phyloP scores from a whole-genome alignment of 53 echinoderm and acorn worm genomes.

The Holothuria scabra region DNA sequence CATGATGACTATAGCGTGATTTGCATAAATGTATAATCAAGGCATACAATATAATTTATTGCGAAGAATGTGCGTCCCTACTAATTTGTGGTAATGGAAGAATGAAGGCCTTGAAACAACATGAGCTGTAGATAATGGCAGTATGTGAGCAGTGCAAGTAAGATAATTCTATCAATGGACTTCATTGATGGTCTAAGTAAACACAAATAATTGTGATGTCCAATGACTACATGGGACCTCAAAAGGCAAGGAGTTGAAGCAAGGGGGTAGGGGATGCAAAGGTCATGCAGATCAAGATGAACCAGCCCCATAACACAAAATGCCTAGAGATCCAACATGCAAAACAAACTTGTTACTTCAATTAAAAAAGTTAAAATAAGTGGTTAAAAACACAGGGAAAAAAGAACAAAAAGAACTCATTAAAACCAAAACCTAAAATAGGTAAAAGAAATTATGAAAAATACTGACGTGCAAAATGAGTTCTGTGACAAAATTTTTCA shows the following conservation, averaged over 20 bases:
- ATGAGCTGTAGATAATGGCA: too few species aligned
- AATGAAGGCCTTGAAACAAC: too few species aligned
- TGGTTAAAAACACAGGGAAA: not conserved
- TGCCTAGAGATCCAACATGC: not conserved
- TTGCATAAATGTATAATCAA: too few species aligned
- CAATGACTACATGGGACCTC: not conserved
- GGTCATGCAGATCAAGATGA: constrained; percentile 5
- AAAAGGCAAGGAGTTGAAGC: not conserved
- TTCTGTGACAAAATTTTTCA: not conserved
- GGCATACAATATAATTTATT: too few species aligned
- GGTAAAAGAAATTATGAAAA: not conserved
- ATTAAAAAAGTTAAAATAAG: constrained; percentile 2
- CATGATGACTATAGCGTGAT: too few species aligned
- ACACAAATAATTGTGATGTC: too few species aligned
- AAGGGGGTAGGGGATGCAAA: constrained; percentile 22
- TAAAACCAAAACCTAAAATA: not conserved
- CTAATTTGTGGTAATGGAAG: too few species aligned
- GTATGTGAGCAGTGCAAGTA: too few species aligned
- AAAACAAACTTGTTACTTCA: constrained; percentile 30
- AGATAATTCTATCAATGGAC: too few species aligned
- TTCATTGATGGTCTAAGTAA: too few species aligned
- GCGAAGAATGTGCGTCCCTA: too few species aligned
- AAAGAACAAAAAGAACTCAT: not conserved
- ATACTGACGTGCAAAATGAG: constrained; percentile 15
- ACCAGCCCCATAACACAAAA: not conserved